phyloP scores from a whole-genome alignment of 2,888 invertebrate species.

The Acleris sparsana region DNA sequence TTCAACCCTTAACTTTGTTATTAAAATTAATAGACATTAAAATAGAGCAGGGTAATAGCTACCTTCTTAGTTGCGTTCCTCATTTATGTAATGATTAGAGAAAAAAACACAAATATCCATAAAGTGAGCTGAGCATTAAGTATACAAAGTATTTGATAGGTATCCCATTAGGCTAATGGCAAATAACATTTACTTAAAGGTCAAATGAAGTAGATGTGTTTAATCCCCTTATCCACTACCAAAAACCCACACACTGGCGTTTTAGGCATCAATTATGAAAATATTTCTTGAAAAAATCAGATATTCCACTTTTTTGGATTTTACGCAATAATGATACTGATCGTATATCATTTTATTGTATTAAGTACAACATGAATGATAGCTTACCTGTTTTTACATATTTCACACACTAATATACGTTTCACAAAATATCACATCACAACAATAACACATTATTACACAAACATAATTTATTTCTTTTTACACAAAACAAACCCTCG shows the following conservation, averaged over 20 bases:
- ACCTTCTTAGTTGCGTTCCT: no score
- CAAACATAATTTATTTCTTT: conserved; percentile 30
- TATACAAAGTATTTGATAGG: conserved; percentile 9
- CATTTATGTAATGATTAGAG: no score
- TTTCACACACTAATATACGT: conserved; percentile 28
- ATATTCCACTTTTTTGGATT: no score
- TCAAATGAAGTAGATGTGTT: conserved; percentile 11
- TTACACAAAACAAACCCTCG: conserved; percentile 37
- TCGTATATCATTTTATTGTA: neutral
- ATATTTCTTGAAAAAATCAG: no score
- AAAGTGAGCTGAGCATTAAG: neutral
- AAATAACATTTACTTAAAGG: conserved; percentile 16
- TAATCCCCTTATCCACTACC: neutral
- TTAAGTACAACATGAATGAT: neutral
- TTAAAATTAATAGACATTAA: no score
- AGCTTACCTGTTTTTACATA: conserved; percentile 9
- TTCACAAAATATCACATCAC: conserved; percentile 35
- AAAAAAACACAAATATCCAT: no score
- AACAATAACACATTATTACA: conserved; percentile 32
- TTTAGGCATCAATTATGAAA: no score
- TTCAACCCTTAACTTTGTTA: no score
- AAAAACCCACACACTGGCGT: no score
- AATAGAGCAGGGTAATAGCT: no score
- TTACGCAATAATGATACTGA: no score
- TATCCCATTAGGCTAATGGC: conserved; percentile 10